Percentiles rank a stretch among this genome's conserved stretches.
Evolutionary conservation across 2,797 vertebrate genomes (phyloP).

Genomic region (Telmatherina bonti): DNA sequence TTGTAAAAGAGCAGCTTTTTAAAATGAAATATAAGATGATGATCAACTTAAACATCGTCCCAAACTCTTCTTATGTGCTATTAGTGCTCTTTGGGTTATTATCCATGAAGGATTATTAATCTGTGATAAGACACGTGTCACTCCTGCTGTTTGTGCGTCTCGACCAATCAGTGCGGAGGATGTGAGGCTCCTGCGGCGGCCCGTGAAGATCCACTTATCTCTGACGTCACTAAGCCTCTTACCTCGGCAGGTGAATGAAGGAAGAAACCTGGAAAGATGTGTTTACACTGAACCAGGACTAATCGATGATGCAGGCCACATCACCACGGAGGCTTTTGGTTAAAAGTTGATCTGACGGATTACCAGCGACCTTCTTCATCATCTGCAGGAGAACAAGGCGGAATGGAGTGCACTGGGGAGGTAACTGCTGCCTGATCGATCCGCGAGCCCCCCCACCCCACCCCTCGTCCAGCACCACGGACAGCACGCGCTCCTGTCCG

Average conservation of each 20-base stretch:
- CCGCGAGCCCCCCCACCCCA: neutral
- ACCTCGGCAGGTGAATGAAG: conserved; percentile 61
- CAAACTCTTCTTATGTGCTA: neutral
- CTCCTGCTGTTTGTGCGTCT: conserved; percentile 2
- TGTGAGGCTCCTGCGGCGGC: conserved; percentile 3
- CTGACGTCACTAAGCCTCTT: conserved; percentile 73
- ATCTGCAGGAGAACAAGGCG: neutral
- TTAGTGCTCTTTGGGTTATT: conserved; percentile 1
- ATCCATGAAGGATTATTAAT: conserved; percentile 8
- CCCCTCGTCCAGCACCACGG: no score
- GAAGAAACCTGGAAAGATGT: conserved; percentile 29
- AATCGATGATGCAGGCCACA: conserved; percentile 2
- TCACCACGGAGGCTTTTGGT: conserved; percentile 6
- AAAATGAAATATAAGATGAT: neutral
- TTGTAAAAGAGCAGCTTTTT: no score
- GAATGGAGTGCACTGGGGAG: conserved; percentile 77
- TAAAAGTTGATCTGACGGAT: conserved; percentile 9
- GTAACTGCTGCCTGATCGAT: conserved; percentile 60
- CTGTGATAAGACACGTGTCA: conserved; percentile 1
- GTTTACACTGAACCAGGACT: conserved; percentile 44
- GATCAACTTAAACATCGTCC: neutral
- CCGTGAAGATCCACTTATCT: conserved; percentile 64
- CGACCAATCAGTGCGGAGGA: conserved; percentile 39
- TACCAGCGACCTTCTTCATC: neutral
- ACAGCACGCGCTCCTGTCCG: no score